phyloP scores from a whole-genome alignment of 2,888 invertebrate species.

The Nebria brevicollis region DNA sequence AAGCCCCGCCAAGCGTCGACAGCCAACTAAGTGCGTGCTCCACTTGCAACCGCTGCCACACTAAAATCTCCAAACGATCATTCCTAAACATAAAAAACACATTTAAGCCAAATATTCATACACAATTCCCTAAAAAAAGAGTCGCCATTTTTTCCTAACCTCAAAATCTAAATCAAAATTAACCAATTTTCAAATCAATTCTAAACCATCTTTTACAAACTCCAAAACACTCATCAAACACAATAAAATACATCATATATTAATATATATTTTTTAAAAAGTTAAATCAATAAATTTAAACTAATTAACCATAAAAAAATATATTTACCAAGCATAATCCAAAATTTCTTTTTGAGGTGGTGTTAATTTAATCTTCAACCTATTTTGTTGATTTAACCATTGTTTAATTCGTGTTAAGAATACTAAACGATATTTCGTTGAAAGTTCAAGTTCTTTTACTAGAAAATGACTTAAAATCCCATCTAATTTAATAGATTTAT shows the following conservation, averaged over 20 bases:
- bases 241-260: too few relatives aligned
- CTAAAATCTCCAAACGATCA: conserved; percentile 62
- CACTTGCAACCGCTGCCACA: conserved; percentile 76
- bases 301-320: not conserved
- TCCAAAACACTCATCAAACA: too few relatives aligned
- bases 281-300: too few relatives aligned
- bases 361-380: conserved; percentile 8
- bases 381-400: conserved; percentile 6
- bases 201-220: too few relatives aligned
- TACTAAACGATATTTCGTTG: conserved; percentile 20
- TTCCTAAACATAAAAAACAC: conserved; percentile 62
- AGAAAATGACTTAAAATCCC: conserved; percentile 40
- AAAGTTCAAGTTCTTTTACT: conserved; percentile 26
- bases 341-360: conserved; percentile 27
- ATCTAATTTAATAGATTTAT: conserved; percentile 18
- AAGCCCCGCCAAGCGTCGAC: conserved; percentile 96
- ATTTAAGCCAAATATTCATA: too few relatives aligned
- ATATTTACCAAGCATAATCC: conserved; percentile 34
- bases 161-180: conserved; percentile 16
- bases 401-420: conserved; percentile 16
- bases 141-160: not conserved
- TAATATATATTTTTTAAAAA: too few relatives aligned
- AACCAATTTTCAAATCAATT: not conserved
- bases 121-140: too few relatives aligned
- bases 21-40: conserved; percentile 93